These are phyloP conservation scores for Scaptomyza flava DNA, from an alignment of 2,888 invertebrate genomes.

Conservation along the genomic window DNA sequence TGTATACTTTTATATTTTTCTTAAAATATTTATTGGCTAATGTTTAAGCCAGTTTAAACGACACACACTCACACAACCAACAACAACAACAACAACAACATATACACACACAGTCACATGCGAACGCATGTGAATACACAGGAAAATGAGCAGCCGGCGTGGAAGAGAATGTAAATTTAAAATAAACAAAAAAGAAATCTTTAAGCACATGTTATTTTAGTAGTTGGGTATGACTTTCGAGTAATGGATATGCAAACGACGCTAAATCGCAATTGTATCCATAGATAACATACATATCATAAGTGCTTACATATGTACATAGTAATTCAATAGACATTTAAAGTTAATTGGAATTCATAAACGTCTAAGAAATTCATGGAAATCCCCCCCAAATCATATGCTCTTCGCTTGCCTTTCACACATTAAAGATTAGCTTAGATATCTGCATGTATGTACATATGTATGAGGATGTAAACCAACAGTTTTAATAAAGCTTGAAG, in stretches of 20 bases:
- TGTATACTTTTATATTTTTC: constrained; percentile 17
- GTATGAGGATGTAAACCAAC: too few relatives aligned
- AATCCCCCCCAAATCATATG: not conserved
- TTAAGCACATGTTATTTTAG: constrained; percentile 8
- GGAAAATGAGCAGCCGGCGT: constrained; percentile 26
- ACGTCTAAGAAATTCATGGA: not conserved
- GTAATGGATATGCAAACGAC: not conserved
- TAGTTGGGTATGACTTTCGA: not conserved
- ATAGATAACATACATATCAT: not conserved
- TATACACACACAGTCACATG: constrained; percentile 23
- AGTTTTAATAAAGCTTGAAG: too few relatives aligned
- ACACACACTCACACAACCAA: not conserved
- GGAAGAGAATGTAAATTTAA: constrained; percentile 60
- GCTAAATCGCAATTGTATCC: not conserved
- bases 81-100: not conserved
- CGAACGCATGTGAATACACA: constrained; percentile 10
- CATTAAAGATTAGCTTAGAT: too few relatives aligned
- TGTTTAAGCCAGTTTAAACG: constrained; percentile 33
- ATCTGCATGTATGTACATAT: too few relatives aligned
- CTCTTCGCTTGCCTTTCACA: too few relatives aligned
- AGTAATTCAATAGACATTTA: not conserved
- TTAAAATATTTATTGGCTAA: constrained; percentile 57
- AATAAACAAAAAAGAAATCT: constrained; percentile 49
- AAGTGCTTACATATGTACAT: not conserved
- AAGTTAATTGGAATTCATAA: not conserved